These are phyloP conservation scores for Azemiops feae DNA, from an alignment of 2,113 vertebrate genomes.

Conservation along the genomic window DNA sequence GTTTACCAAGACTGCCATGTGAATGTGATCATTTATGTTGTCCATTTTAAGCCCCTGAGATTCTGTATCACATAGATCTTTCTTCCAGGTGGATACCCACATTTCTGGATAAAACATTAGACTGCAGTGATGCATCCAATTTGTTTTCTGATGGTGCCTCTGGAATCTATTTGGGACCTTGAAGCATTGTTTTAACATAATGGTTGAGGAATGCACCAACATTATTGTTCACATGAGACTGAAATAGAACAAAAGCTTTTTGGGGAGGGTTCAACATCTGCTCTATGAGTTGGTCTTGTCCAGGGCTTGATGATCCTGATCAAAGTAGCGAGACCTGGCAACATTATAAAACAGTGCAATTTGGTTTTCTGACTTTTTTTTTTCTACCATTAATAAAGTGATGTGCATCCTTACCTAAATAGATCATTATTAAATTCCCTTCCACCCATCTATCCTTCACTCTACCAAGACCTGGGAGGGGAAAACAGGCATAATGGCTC, in stretches of 20 bases:
- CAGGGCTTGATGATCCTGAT: not conserved
- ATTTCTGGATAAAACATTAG: not conserved
- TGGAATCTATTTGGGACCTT: not conserved
- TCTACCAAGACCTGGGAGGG: not conserved
- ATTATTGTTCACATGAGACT: not conserved
- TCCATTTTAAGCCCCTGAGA: not conserved
- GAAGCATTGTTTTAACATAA: not conserved
- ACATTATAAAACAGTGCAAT: not conserved
- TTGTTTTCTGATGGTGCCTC: not conserved
- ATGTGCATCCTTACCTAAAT: conserved; percentile 38
- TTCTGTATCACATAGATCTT: not conserved
- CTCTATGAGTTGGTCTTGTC: not conserved
- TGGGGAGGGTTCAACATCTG: not conserved
- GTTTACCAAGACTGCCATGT: not conserved
- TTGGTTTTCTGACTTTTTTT: not conserved
- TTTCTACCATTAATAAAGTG: not conserved
- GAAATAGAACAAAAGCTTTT: not conserved
- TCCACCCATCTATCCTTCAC: conserved; percentile 34
- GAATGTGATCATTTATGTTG: not conserved
- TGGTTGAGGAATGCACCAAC: not conserved
- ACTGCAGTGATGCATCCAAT: not conserved
- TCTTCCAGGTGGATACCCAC: not conserved
- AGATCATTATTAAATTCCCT: conserved; percentile 46
- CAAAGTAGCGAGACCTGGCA: not conserved
- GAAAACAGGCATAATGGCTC: not conserved